Percentiles rank a stretch among this genome's conserved stretches.
Evolutionary conservation across 2,888 invertebrate species (phyloP).

Genomic region (Lithophane leautieri): DNA sequence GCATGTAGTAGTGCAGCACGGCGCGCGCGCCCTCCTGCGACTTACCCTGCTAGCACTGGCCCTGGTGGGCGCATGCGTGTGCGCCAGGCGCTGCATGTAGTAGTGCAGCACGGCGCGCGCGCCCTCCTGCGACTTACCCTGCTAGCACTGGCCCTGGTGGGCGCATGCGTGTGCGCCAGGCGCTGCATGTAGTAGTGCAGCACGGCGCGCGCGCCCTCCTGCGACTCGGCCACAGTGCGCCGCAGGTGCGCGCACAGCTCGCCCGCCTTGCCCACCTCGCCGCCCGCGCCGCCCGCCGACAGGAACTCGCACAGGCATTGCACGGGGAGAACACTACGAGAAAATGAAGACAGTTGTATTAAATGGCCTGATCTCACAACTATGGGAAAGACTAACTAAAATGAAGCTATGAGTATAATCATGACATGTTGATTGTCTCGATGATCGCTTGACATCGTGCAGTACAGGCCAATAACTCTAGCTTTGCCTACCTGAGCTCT

Average conservation of each 20-base stretch:
- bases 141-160: constrained; percentile 94
- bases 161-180: constrained; percentile 95
- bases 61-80: too few species aligned
- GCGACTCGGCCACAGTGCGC: constrained; percentile 87
- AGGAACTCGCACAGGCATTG: constrained; percentile 99
- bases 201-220: constrained; percentile 94
- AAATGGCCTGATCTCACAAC: too few species aligned
- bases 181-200: constrained; percentile 97
- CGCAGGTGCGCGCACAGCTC: constrained; percentile 92
- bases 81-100: too few species aligned
- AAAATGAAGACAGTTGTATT: neutral
- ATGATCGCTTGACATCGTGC: too few species aligned
- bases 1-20: constrained; percentile 92
- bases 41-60: constrained; percentile 61
- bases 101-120: too few species aligned
- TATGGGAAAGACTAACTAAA: too few species aligned
- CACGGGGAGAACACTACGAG: constrained; percentile 95
- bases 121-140: constrained; percentile 69
- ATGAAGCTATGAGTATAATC: too few species aligned
- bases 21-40: constrained; percentile 52
- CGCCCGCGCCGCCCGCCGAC: constrained; percentile 88
- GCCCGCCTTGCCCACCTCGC: constrained; percentile 89
- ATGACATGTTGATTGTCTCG: too few species aligned
- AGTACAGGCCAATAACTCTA: neutral
- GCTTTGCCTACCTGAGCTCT: constrained; percentile 90